phyloP scores from a whole-genome alignment of 2,888 invertebrate species.

The Teleiodes luculella region DNA sequence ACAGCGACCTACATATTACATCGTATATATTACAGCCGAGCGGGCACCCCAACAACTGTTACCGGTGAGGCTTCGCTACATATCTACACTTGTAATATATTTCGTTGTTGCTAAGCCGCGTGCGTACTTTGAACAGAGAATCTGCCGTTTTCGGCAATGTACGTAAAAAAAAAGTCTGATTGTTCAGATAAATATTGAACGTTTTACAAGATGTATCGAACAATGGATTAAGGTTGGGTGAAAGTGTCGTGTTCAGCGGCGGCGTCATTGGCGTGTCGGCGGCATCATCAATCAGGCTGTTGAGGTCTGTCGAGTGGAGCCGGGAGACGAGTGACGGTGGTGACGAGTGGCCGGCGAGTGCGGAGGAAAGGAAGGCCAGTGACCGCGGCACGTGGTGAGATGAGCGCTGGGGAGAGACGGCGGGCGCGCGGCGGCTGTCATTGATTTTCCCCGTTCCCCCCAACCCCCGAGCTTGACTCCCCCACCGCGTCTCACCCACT shows the following conservation, averaged over 20 bases:
- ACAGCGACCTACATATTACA: constrained; percentile 71
- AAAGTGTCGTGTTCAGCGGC: neutral
- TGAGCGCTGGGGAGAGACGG: constrained; percentile 75
- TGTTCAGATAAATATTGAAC: neutral
- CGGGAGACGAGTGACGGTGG: neutral
- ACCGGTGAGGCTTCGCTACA: constrained; percentile 44
- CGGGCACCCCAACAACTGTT: constrained; percentile 42
- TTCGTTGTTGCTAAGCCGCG: constrained; percentile 28
- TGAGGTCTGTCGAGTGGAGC: neutral
- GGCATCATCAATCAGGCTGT: constrained; percentile 22
- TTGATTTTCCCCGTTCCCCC: constrained; percentile 75
- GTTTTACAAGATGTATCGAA: neutral
- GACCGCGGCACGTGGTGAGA: constrained; percentile 73
- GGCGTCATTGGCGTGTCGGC: neutral
- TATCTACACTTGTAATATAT: constrained; percentile 39
- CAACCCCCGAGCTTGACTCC: constrained; percentile 55
- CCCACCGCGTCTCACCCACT: constrained; percentile 77
- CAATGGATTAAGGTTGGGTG: neutral
- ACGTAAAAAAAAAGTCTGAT: too few species aligned
- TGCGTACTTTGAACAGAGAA: constrained; percentile 41
- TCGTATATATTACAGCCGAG: constrained; percentile 56
- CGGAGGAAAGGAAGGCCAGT: constrained; percentile 55
- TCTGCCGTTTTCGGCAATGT: neutral
- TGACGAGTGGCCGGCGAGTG: constrained; percentile 19
- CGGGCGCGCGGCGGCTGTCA: constrained; percentile 78